Evolutionary conservation across 2,888 invertebrate genomes (phyloP), one percentile per base, ranked within the genome.

Genomic region (Theretra japonica): DNA sequence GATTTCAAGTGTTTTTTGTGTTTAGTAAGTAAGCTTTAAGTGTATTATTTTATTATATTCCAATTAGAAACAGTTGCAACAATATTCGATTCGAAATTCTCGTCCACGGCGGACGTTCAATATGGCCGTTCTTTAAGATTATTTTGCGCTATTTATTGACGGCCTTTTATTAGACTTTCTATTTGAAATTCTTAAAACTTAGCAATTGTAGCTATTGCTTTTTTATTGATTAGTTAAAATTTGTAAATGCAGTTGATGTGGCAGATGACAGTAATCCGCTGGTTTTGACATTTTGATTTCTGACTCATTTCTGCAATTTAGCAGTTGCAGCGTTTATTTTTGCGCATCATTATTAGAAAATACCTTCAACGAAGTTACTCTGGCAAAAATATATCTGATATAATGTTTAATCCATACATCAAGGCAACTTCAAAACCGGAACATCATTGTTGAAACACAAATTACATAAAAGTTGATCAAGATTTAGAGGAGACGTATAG

Each of bases 201-300:
- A 15, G 28, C 30, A 53, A 53, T 30, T 23, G 2, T n/a, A 8
- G n/a, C 21, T 57, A 48, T 5, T n/a, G 8, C 56, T 60, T n/a
- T 41, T 60, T 70, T 73, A 65, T 6, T 25, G 72, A 58, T 74
- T 77, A 70, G 72, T 33, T 56, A 65, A 69, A 75, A 79, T 79
- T 79, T 72, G 23, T 73, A 72, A 80, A 80, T 84, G 82, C 82
- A 83, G 90, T 92, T 92, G 92, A 93, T 93, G 93, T 93, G 93
- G 93, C 93, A 93, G 88, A 87, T 92, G 93, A 93, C 92, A 93
- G 88, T 83, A 85, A 84, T 80, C 82, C 80, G 84, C 82, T 86
- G 86, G 83, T 86, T 90, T 93, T 93, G 93, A 93, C 93, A 86
- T 93, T 90, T 62, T 90, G 81, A 82, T 86, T 87, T 88, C 90